Percentiles rank a stretch among this genome's conserved stretches.
These are phyloP conservation scores for Australoheros scitulus DNA, from an alignment of 2,113 vertebrate genomes.

Conservation along the genomic window DNA sequence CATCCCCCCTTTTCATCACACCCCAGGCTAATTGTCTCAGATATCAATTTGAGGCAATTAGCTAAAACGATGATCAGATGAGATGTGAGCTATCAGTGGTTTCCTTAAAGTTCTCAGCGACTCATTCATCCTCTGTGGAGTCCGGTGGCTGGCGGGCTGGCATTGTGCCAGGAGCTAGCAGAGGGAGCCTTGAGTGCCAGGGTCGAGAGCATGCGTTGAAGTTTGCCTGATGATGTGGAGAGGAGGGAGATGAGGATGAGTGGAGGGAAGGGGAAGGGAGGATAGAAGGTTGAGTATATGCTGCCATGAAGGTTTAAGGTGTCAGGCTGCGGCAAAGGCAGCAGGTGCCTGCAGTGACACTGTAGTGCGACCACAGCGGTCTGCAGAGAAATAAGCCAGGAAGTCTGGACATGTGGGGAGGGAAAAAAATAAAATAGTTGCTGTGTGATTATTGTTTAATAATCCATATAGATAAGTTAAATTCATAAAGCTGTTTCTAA, in stretches of 20 bases:
- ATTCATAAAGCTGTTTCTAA: slow-evolving; percentile 1
- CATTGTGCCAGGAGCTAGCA: slow-evolving; percentile 87
- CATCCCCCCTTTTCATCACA: slow-evolving; percentile 37
- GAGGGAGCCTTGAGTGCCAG: slow-evolving; percentile 69
- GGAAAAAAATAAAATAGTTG: slow-evolving; percentile 9
- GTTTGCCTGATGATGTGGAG: slow-evolving; percentile 77
- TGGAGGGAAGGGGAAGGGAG: slow-evolving; percentile 52
- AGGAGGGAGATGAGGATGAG: slow-evolving; percentile 73
- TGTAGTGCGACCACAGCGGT: slow-evolving; percentile 81
- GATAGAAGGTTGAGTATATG: slow-evolving; percentile 84
- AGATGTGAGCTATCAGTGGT: slow-evolving; percentile 81
- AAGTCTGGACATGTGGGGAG: slow-evolving; percentile 75
- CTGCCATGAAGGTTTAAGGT: slow-evolving; percentile 89
- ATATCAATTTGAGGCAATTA: slow-evolving; percentile 80
- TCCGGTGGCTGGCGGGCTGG: slow-evolving; percentile 85
- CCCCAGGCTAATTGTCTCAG: slow-evolving; percentile 76
- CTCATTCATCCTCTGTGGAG: slow-evolving; percentile 82
- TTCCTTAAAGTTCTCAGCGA: slow-evolving; percentile 80
- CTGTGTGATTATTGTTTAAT: not conserved
- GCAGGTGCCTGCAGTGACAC: slow-evolving; percentile 78
- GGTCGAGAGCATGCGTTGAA: slow-evolving; percentile 77
- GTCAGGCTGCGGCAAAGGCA: slow-evolving; percentile 82
- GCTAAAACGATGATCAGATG: slow-evolving; percentile 74
- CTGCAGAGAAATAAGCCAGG: slow-evolving; percentile 84
- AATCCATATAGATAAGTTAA: not conserved